Percentiles rank a stretch among this genome's conserved stretches.
phyloP scores from a whole-genome alignment of 2,888 invertebrate genomes.

The Diarsia rubi region DNA sequence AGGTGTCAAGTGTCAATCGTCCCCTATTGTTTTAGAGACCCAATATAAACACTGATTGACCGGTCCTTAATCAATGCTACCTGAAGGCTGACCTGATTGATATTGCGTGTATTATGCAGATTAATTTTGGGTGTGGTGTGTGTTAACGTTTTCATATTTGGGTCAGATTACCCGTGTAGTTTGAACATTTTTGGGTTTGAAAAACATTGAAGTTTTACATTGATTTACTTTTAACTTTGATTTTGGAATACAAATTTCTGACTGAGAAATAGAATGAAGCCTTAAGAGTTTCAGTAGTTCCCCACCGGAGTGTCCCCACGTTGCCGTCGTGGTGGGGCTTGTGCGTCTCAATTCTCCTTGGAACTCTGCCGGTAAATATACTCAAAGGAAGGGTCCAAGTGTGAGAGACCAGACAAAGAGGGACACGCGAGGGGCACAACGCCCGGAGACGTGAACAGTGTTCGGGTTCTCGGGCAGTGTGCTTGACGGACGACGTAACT shows the following conservation, averaged over 20 bases:
- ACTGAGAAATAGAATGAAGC: background rate
- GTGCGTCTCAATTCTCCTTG: no score
- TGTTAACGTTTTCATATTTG: background rate
- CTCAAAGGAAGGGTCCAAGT: no score
- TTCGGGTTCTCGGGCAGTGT: no score
- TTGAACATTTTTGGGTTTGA: slow-evolving; percentile 9
- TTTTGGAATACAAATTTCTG: background rate
- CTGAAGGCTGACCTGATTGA: slow-evolving; percentile 32
- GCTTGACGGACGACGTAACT: no score
- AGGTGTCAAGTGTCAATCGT: slow-evolving; percentile 38
- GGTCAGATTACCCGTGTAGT: slow-evolving; percentile 21
- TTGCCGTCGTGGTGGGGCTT: no score
- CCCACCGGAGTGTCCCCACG: no score
- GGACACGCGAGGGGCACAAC: no score
- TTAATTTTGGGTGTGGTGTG: slow-evolving; percentile 34
- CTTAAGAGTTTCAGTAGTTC: background rate
- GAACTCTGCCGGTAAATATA: no score
- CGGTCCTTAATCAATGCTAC: slow-evolving; percentile 38
- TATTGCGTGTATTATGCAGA: slow-evolving; percentile 36
- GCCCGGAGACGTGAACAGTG: no score
- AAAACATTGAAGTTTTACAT: background rate
- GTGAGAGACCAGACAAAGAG: no score
- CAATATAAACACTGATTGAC: slow-evolving; percentile 50
- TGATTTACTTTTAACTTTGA: no score
- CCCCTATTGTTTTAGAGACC: slow-evolving; percentile 41